phyloP scores from a whole-genome alignment of 2,888 invertebrate genomes.

The Mythimna impura region DNA sequence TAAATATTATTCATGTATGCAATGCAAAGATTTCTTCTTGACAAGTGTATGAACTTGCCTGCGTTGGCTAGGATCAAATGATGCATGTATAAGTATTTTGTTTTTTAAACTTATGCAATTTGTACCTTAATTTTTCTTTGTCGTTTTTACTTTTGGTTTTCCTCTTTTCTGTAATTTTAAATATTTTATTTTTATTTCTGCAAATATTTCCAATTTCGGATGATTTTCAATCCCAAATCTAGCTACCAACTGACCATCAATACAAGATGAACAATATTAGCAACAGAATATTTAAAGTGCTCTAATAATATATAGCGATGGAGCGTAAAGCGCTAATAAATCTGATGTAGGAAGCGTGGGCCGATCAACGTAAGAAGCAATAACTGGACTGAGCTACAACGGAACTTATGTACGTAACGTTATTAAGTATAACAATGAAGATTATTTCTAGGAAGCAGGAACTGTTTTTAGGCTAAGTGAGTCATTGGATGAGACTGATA shows the following conservation, averaged over 20 bases:
- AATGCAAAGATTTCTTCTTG: too few relatives aligned
- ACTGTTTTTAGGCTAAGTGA: constrained; percentile 36
- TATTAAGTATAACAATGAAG: constrained; percentile 48
- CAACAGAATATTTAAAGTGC: constrained; percentile 60
- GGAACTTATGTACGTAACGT: constrained; percentile 52
- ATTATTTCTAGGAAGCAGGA: constrained; percentile 44
- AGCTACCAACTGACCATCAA: constrained; percentile 44
- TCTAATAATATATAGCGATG: constrained; percentile 60
- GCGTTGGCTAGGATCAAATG: background rate
- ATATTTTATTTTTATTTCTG: background rate
- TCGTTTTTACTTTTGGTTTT: background rate
- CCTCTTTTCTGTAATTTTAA: background rate
- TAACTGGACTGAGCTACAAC: constrained; percentile 55
- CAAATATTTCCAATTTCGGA: constrained; percentile 19
- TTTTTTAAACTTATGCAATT: background rate
- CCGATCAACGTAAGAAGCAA: constrained; percentile 53
- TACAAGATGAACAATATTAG: constrained; percentile 51
- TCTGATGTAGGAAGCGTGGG: constrained; percentile 64
- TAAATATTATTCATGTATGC: background rate
- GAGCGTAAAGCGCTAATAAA: constrained; percentile 63
- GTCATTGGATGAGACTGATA: constrained; percentile 18
- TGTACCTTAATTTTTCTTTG: background rate
- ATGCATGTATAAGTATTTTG: background rate
- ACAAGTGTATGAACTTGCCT: background rate
- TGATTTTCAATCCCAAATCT: constrained; percentile 23